Percentiles rank a stretch among this genome's conserved stretches.
Evolutionary conservation across 1,140 invertebrate species (phyloP).

Genomic region (Diorhabda elongata): DNA sequence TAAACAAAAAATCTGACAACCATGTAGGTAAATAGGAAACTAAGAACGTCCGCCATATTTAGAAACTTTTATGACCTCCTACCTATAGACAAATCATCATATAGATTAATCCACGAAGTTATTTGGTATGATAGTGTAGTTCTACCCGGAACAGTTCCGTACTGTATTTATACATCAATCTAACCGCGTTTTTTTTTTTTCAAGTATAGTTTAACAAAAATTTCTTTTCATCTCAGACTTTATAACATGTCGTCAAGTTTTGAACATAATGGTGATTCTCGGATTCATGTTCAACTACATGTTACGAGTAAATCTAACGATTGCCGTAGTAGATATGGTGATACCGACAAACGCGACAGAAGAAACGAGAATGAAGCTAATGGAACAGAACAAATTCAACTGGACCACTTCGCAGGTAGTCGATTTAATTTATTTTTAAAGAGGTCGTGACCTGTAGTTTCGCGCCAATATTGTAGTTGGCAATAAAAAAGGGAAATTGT

Average conservation of each 20-base stretch:
- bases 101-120: too few relatives aligned
- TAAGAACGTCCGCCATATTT: too few relatives aligned
- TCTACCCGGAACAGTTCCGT: too few relatives aligned
- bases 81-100: too few relatives aligned
- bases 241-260: slow-evolving; percentile 70
- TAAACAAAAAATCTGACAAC: too few relatives aligned
- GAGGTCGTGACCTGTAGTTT: too few relatives aligned
- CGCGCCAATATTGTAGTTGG: background rate
- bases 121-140: too few relatives aligned
- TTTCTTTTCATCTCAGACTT: slow-evolving; percentile 31
- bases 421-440: too few relatives aligned
- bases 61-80: too few relatives aligned
- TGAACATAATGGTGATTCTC: slow-evolving; percentile 79
- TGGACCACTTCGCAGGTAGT: slow-evolving; percentile 14
- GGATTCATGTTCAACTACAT: slow-evolving; percentile 88
- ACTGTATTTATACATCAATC: too few relatives aligned
- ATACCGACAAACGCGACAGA: slow-evolving; percentile 35
- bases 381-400: slow-evolving; percentile 20
- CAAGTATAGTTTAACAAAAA: background rate
- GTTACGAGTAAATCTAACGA: slow-evolving; percentile 81
- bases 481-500: too few relatives aligned
- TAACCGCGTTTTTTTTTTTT: background rate
- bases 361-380: slow-evolving; percentile 29
- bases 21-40: too few relatives aligned
- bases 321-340: slow-evolving; percentile 85